Conservation (phyloP, 2,113 vertebrate genomes). For the Pipra filicauda region DNA sequence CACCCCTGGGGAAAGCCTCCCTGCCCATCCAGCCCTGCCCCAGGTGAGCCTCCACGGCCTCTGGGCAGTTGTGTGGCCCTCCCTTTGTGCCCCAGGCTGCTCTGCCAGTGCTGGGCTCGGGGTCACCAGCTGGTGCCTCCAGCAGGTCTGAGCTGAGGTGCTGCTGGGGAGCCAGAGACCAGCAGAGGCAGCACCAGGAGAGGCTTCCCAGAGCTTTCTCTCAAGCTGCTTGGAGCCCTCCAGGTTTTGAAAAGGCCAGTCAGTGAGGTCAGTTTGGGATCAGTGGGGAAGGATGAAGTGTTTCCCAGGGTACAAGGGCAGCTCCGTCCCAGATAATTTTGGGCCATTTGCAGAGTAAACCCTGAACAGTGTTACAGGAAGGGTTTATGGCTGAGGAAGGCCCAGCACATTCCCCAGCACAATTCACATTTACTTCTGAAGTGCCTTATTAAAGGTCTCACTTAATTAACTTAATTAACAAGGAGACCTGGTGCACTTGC, state of each 20-base stretch:
- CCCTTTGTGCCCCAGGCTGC: neutral
- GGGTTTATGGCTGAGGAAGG: neutral
- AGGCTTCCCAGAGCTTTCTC: neutral
- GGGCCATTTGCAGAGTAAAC: neutral
- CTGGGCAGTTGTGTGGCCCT: too few species aligned
- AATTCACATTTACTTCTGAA: neutral
- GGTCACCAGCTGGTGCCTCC: neutral
- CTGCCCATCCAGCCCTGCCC: neutral
- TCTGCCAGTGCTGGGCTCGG: rapidly evolving
- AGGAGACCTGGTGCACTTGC: neutral
- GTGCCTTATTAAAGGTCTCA: neutral
- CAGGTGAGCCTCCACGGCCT: neutral
- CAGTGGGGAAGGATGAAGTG: neutral
- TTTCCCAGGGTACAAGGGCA: neutral
- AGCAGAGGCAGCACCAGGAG: neutral
- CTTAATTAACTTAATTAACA: neutral
- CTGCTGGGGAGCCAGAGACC: neutral
- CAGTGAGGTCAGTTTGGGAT: neutral
- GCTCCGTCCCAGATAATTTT: neutral
- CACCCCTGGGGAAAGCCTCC: neutral
- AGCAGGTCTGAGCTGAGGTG: neutral
- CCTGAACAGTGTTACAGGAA: neutral
- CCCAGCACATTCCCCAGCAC: neutral
- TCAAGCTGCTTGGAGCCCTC: neutral
- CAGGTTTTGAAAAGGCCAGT: neutral